Base-by-base conservation (phyloP, 2,113 vertebrate genomes). In the Plecotus auritus region DNA sequence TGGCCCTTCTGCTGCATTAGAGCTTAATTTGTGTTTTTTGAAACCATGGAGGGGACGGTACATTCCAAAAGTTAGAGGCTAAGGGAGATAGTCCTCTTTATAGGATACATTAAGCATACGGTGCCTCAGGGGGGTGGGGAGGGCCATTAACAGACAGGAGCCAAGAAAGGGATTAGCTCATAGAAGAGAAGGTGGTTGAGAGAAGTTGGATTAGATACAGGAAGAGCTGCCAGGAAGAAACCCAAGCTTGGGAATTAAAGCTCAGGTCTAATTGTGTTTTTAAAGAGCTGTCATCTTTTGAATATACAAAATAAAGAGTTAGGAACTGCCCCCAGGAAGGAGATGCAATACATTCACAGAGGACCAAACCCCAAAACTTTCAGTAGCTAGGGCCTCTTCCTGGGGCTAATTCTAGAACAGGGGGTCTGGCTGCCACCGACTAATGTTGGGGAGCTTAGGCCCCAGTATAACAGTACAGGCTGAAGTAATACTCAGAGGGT, bases 51-150 rank as follows among this genome's bases (percentile, higher is more conserved):
- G 23, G 51, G 40, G 66, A 93, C 23, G 69, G 85, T 81, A 18
- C 80, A 77, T 95, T 94, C 88, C 90, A 77, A 93, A 96, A 96
- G 51, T 80, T 83, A 86, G 82, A 97, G 61, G 82, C 78, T 80
- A 74, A 91, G 69, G 61, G 77, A 95, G 88, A 92, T 56, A 2
- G 0, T 49, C n/a, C 49, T 95, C 69, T 91, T 96, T 90, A 61
- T 67, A 56, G 77, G 82, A 18, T 9, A 51, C 78, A 40, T 88
- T 74, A 80, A 96, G 18, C 91, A 82, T 96, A 89, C 82, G 94
- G 93, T 89, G 91, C 59, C 73, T 76, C 20, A 13, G n/a, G 30
- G 37, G 82, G 85, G 11, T 54, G 42, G 77, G 61, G 66, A 77
- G 83, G 59, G 54, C 40, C 77, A 45, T 90, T 90, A 73, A 69